Evolutionary conservation across 2,888 invertebrate genomes (phyloP).

Genomic region (Drosophila melanocephala): DNA sequence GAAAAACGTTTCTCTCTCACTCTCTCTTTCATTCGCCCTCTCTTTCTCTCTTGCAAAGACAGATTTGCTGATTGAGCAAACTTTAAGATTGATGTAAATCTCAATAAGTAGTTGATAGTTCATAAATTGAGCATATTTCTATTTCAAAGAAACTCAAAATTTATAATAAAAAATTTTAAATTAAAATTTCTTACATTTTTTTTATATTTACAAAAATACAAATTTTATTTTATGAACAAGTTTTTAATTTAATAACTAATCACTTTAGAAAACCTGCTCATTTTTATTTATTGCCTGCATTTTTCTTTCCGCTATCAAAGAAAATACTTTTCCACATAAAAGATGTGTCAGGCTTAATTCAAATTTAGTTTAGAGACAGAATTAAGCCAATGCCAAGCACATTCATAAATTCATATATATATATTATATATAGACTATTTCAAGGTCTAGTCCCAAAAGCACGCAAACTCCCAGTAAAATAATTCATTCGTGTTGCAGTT

Average conservation of each 20-base stretch:
- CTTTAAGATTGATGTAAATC: accelerated
- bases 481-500: conserved; percentile 27
- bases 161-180: accelerated
- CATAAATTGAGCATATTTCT: not conserved
- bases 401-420: not conserved
- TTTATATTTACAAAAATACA: not conserved
- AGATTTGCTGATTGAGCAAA: not conserved
- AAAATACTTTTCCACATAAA: not conserved
- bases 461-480: not conserved
- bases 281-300: not conserved
- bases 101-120: not conserved
- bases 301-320: not conserved
- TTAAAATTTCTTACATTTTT: no score
- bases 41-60: not conserved
- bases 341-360: not conserved
- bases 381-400: not conserved
- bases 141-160: not conserved
- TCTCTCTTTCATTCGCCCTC: not conserved
- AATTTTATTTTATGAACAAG: not conserved
- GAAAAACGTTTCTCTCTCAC: not conserved
- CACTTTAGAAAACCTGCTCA: not conserved
- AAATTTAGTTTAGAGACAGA: no score
- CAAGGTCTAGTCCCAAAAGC: not conserved
- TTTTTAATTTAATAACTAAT: not conserved
- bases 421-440: not conserved